A percentile compares a stretch with the other conserved stretches of the same genome.
Evolutionary conservation across 2,797 vertebrate species (phyloP).

Genomic region (Syncerus caffer): DNA sequence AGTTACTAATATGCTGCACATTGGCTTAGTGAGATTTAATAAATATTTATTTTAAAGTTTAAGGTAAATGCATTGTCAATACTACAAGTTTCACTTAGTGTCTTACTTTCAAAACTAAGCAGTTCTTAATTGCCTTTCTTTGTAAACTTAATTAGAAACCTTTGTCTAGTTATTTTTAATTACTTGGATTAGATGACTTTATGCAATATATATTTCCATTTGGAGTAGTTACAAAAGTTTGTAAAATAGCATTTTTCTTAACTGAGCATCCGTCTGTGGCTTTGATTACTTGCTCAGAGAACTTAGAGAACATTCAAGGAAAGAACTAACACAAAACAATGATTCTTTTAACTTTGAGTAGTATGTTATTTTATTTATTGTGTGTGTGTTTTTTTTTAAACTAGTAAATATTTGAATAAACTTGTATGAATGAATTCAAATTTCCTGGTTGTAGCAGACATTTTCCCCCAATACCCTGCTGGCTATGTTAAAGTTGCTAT

Average conservation of each 20-base stretch:
- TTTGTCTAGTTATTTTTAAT: constrained; percentile 67
- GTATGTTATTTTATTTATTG: not conserved
- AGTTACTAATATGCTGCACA: constrained; percentile 85
- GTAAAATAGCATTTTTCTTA: constrained; percentile 66
- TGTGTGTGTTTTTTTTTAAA: not conserved
- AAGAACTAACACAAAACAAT: constrained; percentile 41
- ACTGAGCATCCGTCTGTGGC: constrained; percentile 74
- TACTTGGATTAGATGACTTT: constrained; percentile 32
- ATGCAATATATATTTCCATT: constrained; percentile 53
- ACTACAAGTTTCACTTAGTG: constrained; percentile 71
- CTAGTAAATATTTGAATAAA: constrained; percentile 24
- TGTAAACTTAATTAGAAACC: constrained; percentile 67
- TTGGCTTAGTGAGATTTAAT: constrained; percentile 79
- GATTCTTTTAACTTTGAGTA: constrained; percentile 53
- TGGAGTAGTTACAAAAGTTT: constrained; percentile 53
- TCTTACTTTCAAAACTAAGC: constrained; percentile 78
- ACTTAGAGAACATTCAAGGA: constrained; percentile 45
- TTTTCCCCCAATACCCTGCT: constrained; percentile 18
- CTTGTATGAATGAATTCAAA: constrained; percentile 59
- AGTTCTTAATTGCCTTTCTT: constrained; percentile 64
- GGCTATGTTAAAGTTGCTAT: constrained; percentile 55
- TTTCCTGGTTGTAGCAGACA: constrained; percentile 48
- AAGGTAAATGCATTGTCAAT: constrained; percentile 69
- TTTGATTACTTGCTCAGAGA: constrained; percentile 48
- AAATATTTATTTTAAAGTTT: constrained; percentile 74